Evolutionary conservation across 2,888 invertebrate genomes (phyloP).

Genomic region (Dysmachus trigonus): DNA sequence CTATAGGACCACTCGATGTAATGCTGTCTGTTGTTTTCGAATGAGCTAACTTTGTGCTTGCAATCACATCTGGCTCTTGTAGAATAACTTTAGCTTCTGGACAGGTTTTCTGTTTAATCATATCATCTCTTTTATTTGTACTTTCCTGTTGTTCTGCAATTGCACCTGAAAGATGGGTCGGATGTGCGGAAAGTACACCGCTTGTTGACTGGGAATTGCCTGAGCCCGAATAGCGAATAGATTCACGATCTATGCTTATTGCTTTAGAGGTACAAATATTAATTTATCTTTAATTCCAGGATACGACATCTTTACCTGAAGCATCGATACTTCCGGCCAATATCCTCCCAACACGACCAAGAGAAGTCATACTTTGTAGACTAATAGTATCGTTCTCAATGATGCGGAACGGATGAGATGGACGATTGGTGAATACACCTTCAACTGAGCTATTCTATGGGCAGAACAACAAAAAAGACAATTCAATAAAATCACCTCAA

Average conservation of each 20-base stretch:
- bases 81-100: slow-evolving; percentile 56
- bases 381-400: slow-evolving; percentile 89
- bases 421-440: slow-evolving; percentile 74
- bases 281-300: not conserved
- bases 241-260: slow-evolving; percentile 62
- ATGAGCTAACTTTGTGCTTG: slow-evolving; percentile 80
- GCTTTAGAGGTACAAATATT: slow-evolving; percentile 52
- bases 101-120: not conserved
- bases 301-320: slow-evolving; percentile 64
- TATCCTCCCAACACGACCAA: slow-evolving; percentile 83
- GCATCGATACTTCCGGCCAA: slow-evolving; percentile 75
- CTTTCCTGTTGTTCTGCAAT: slow-evolving; percentile 51
- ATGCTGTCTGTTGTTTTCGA: slow-evolving; percentile 64
- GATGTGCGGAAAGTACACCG: slow-evolving; percentile 51
- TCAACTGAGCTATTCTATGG: slow-evolving; percentile 73
- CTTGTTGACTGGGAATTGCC: slow-evolving; percentile 57
- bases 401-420: slow-evolving; percentile 82
- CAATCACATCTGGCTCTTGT: slow-evolving; percentile 89
- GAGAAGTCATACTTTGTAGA: slow-evolving; percentile 87
- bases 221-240: slow-evolving; percentile 55
- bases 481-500: not conserved
- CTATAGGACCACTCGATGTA: slow-evolving; percentile 68
- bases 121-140: slow-evolving; percentile 45
- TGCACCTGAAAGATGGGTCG: slow-evolving; percentile 49
- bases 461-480: slow-evolving; percentile 14